These are phyloP conservation scores for Bombus sylvicola DNA, from an alignment of 1,140 invertebrate species.

Conservation along the genomic window DNA sequence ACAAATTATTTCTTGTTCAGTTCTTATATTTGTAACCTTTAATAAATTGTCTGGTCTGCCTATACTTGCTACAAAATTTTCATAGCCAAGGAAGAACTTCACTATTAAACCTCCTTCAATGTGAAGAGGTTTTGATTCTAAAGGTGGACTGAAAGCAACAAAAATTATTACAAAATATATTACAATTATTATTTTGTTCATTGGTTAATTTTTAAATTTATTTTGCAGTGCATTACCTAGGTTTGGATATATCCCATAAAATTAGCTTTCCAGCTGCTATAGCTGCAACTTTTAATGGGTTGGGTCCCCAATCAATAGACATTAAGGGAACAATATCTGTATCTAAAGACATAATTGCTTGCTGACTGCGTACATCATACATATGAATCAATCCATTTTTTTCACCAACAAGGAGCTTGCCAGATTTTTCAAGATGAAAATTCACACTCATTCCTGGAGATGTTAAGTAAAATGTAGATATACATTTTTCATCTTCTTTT, in stretches of 20 bases:
- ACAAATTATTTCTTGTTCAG: conserved; percentile 83
- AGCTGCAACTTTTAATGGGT: conserved; percentile 85
- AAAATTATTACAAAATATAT: conserved; percentile 1
- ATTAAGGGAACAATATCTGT: conserved; percentile 85
- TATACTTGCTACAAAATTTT: conserved; percentile 84
- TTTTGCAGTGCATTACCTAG: conserved; percentile 79
- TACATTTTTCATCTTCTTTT: conserved; percentile 83
- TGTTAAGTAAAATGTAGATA: conserved; percentile 85
- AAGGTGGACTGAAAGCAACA: conserved; percentile 82
- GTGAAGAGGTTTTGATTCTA: conserved; percentile 83
- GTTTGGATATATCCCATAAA: conserved; percentile 85
- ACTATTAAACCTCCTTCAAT: conserved; percentile 84
- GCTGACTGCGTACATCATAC: conserved; percentile 87
- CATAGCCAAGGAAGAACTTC: conserved; percentile 83
- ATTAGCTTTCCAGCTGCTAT: conserved; percentile 86
- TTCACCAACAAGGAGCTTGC: conserved; percentile 89
- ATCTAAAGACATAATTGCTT: conserved; percentile 88
- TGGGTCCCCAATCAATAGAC: conserved; percentile 88
- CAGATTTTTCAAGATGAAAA: conserved; percentile 88
- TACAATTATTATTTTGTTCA: conserved; percentile 36
- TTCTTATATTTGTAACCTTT: conserved; percentile 85
- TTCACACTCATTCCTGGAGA: conserved; percentile 88
- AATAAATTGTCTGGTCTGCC: conserved; percentile 85
- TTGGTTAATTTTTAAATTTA: conserved; percentile 26
- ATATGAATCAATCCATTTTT: conserved; percentile 89